Conservation (phyloP, 2,888 invertebrate species). For the Amphipoea lucens region DNA sequence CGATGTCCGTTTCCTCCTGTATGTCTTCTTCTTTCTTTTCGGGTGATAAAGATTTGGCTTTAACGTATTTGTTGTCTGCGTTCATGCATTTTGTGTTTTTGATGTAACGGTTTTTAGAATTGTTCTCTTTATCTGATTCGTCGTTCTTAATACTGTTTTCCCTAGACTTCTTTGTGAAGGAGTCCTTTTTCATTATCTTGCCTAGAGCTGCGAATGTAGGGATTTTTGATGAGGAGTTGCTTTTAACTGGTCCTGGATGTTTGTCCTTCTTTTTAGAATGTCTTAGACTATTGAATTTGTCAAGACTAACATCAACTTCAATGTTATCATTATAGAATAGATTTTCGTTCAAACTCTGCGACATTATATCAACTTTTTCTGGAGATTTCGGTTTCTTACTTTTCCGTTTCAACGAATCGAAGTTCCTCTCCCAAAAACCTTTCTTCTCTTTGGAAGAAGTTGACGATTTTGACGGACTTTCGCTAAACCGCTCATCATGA, state of each 20-base stretch:
- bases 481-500: constrained; percentile 74
- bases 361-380: constrained; percentile 88
- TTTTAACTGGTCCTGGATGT: constrained; percentile 80
- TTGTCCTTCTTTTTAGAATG: constrained; percentile 86
- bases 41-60: constrained; percentile 85
- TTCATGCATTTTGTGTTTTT: constrained; percentile 81
- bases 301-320: constrained; percentile 83
- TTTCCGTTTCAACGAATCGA: constrained; percentile 88
- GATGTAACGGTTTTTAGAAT: constrained; percentile 82
- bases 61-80: constrained; percentile 85
- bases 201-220: constrained; percentile 88
- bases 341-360: constrained; percentile 90
- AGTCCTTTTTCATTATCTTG: constrained; percentile 88
- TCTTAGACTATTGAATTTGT: constrained; percentile 86
- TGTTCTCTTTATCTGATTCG: constrained; percentile 71
- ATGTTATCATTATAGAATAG: constrained; percentile 88
- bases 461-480: constrained; percentile 85
- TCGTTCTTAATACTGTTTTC: constrained; percentile 77
- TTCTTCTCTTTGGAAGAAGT: constrained; percentile 87
- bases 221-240: constrained; percentile 87
- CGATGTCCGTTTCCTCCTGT: constrained; percentile 75
- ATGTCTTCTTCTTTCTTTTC: constrained; percentile 81
- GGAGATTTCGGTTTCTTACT: constrained; percentile 83
- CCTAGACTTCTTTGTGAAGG: constrained; percentile 81
- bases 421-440: constrained; percentile 90